Base-by-base conservation (phyloP, 2,797 vertebrate species). In the Threskiornis aethiopicus region DNA sequence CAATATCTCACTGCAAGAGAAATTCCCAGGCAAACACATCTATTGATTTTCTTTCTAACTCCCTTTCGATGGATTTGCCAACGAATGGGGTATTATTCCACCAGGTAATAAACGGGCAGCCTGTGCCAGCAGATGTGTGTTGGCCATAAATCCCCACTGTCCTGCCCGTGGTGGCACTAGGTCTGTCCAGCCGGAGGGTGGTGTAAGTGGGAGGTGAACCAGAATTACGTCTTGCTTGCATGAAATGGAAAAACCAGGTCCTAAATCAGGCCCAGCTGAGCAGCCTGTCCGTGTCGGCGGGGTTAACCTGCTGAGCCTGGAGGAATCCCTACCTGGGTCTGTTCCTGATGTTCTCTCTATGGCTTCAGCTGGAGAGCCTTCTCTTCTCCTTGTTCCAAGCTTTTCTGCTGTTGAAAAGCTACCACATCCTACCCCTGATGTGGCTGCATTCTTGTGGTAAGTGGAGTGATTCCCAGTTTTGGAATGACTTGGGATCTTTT, bases 31-130 rank as follows among this genome's bases (percentile, higher is more conserved):
- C 64, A 96, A 96, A 93, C 67, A 64, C 29, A 41, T 9, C 44
- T 59, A 93, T 90, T 73, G 95, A 94, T 94, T 95, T 95, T 47
- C 81, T 85, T 94, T 93, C 84, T 67, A 39, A 14, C 15, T 87
- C 58, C 39, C 49, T 92, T 87, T 82, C 6, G 2, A 66, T 87
- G 84, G 64, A 85, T 94, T 87, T 83, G 24, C 41, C 57, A 59
- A 57, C 55, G 52, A 73, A 77, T 14, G 35, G 59, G 35, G 26
- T 44, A 20, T 82, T 94, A 42, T 80, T 84, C 22, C 22, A 35
- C 14, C 67, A 35, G 44, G 58, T 70, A 70, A 76, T 62, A 52
- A 94, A 51, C 0, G 5, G 47, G 33, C 83, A 84, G 70, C 35
- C 28, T 54, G 59, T 89, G 84, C 41, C 47, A 58, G 35, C 1